These are phyloP conservation scores for Ophion obscuratus DNA, from an alignment of 2,888 invertebrate genomes.

Conservation along the genomic window DNA sequence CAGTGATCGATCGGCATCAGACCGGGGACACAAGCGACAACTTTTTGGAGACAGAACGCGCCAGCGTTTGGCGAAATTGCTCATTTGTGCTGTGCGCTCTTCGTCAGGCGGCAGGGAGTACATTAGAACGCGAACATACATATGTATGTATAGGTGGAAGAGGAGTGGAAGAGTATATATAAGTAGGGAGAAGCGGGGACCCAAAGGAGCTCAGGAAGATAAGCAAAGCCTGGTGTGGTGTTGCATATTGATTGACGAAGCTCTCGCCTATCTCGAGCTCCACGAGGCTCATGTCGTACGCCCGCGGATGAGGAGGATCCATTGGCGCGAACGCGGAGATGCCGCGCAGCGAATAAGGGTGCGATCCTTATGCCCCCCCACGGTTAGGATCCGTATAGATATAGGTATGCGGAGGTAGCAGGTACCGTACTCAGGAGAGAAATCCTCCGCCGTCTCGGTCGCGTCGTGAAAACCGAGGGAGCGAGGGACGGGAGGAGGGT, in stretches of 20 bases:
- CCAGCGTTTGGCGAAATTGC: conserved; percentile 32
- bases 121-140: conserved; percentile 47
- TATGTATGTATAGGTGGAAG: conserved; percentile 1
- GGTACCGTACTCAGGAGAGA: conserved; percentile 32
- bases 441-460: conserved; percentile 52
- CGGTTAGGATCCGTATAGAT: conserved; percentile 15
- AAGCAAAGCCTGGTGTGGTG: conserved; percentile 82
- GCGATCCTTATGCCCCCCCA: conserved; percentile 35
- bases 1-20: background rate
- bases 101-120: conserved; percentile 24
- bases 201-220: conserved; percentile 75
- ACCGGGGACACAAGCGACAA: conserved; percentile 1
- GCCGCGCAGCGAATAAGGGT: conserved; percentile 62
- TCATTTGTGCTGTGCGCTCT: conserved; percentile 37
- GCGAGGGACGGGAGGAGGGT: conserved; percentile 74
- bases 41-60: background rate
- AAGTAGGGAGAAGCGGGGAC: conserved; percentile 52
- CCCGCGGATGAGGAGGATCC: conserved; percentile 66
- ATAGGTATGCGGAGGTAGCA: conserved; percentile 34
- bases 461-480: conserved; percentile 61
- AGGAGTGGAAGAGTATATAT: conserved; percentile 31
- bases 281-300: conserved; percentile 57
- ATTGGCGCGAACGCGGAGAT: conserved; percentile 64
- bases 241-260: conserved; percentile 83
- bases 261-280: conserved; percentile 57